Evolutionary conservation across 2,797 vertebrate species (phyloP), one percentile per base, ranked within the genome.

Genomic region (Denticeps clupeoides): DNA sequence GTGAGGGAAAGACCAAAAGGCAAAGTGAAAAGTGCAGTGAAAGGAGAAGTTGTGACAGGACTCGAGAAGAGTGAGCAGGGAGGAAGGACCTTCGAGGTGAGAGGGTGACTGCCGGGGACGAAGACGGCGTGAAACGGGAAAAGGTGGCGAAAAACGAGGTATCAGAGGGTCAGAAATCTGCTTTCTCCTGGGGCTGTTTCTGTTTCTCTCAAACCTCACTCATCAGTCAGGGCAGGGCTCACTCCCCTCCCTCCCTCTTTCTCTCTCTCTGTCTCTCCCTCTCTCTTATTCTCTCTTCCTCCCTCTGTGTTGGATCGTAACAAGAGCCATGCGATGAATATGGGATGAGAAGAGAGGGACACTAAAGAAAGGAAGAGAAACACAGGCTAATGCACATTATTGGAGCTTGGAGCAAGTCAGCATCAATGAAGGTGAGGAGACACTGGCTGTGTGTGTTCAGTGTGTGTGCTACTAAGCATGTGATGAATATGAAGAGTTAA

Each of bases 331-430:
- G 59, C 66, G 51, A 71, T 81, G 75, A 76, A 71, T 73, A 53
- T 72, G 77, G 55, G 70, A 77, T 82, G 76, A 80, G 73, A 69
- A 74, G 70, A 70, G 70, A 71, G 68, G 69, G 70, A 74, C 63
- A 66, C 60, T 71, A 68, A 55, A 53, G 69, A 57, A 45, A 31
- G 62, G 62, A 69, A 59, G 22, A 19, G 51, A 47, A 48, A 69
- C 64, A 62, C 64, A 69, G 15, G 22, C 50, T 41, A 58, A 60
- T 66, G 67, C 60, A 64, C 60, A n/a, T n/a, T n/a, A 44, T 45
- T 71, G 76, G 76, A 77, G 66, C 75, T 81, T 72, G 69, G 73
- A 80, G 62, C 70, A 66, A 63, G 56, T 64, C 64, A 60, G 65
- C 78, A 71, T 64, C 63, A 62, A 55, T 47, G 48, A 64, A 84